Evolutionary conservation across 2,797 vertebrate genomes (phyloP).

Genomic region (Clarias laeviceps): DNA sequence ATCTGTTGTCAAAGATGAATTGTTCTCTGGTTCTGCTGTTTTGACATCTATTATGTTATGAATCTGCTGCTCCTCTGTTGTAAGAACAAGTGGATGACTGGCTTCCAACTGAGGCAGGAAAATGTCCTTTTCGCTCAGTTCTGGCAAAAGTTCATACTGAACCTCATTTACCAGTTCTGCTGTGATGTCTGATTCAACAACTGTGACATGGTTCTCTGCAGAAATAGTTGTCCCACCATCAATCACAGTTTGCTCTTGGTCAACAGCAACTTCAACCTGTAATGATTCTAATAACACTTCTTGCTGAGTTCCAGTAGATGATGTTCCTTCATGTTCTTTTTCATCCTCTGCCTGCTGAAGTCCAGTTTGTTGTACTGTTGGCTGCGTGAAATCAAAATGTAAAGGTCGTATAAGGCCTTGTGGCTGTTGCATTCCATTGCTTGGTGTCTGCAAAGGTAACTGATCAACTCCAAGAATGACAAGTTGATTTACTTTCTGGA

Average conservation of each 20-base stretch:
- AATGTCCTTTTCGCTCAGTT: constrained; percentile 58
- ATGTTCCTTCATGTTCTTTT: constrained; percentile 33
- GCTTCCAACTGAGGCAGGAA: constrained; percentile 18
- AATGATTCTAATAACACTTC: background rate
- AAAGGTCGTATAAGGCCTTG: constrained; percentile 56
- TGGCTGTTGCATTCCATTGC: constrained; percentile 65
- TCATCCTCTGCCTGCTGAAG: constrained; percentile 34
- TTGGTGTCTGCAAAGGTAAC: constrained; percentile 67
- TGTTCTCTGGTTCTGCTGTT: constrained; percentile 21
- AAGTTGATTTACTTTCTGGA: constrained; percentile 78
- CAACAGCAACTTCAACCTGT: constrained; percentile 37
- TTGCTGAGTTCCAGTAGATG: constrained; percentile 18
- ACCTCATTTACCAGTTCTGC: constrained; percentile 53
- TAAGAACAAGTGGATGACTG: constrained; percentile 2
- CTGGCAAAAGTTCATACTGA: constrained; percentile 60
- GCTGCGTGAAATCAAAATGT: constrained; percentile 51
- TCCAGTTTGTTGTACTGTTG: constrained; percentile 23
- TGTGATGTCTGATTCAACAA: constrained; percentile 25
- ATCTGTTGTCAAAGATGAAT: constrained; percentile 14
- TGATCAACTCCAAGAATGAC: constrained; percentile 71
- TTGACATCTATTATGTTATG: constrained; percentile 4
- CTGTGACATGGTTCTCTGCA: constrained; percentile 17
- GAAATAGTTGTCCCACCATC: constrained; percentile 29
- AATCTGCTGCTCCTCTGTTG: constrained; percentile 32
- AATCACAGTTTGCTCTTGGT: constrained; percentile 35